Percentiles rank a stretch among this genome's conserved stretches.
These are phyloP conservation scores for Choloepus hoffmanni DNA, from an alignment of 2,113 vertebrate species.

Conservation along the genomic window DNA sequence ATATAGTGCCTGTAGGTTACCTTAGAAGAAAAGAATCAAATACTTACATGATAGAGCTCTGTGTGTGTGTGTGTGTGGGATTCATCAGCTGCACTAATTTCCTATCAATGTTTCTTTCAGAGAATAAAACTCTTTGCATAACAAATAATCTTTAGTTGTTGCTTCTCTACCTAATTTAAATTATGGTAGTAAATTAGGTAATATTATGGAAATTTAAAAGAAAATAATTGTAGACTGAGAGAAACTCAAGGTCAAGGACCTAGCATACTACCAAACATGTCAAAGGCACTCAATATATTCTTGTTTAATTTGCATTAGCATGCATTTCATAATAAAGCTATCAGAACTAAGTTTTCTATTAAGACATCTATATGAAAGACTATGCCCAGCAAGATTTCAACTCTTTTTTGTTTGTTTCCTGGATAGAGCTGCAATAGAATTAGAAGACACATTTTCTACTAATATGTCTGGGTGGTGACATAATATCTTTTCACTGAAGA, in stretches of 20 bases:
- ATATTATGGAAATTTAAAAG: neutral
- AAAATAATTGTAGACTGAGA: neutral
- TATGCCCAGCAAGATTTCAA: neutral
- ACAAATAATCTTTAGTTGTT: neutral
- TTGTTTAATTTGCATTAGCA: constrained; percentile 39
- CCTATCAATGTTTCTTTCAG: neutral
- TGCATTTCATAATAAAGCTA: neutral
- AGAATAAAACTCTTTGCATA: neutral
- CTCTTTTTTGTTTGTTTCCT: neutral
- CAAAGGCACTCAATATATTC: neutral
- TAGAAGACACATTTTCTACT: neutral
- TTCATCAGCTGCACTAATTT: constrained; percentile 34
- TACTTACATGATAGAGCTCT: constrained; percentile 54
- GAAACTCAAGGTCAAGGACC: neutral
- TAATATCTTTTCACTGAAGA: neutral
- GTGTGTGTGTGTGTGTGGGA: neutral
- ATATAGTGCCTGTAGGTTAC: constrained; percentile 64
- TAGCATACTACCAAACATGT: neutral
- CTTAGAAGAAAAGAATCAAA: constrained; percentile 69
- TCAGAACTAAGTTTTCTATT: constrained; percentile 3
- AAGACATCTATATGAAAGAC: neutral
- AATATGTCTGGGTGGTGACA: neutral
- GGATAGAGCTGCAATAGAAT: neutral
- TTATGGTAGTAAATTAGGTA: neutral
- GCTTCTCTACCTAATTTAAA: neutral